These are phyloP conservation scores for Pseudeuparius sepicola DNA, from an alignment of 2,888 invertebrate genomes.

Conservation along the genomic window DNA sequence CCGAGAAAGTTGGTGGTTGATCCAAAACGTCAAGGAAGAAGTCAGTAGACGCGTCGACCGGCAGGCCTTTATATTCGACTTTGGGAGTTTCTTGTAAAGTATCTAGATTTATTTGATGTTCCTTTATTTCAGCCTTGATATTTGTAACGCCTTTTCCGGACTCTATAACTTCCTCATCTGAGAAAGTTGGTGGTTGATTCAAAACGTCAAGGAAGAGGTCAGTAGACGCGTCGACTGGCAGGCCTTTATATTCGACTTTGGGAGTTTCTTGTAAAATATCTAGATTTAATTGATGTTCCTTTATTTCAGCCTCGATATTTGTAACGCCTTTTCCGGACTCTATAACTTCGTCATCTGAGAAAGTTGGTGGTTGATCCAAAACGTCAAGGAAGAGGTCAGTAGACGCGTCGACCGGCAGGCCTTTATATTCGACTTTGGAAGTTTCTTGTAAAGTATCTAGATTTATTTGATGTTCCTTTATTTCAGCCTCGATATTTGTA, in stretches of 20 bases:
- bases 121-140: too few relatives aligned
- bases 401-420: constrained; percentile 27
- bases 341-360: constrained; percentile 25
- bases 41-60: constrained; percentile 24
- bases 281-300: too few relatives aligned
- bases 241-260: constrained; percentile 20
- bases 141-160: too few relatives aligned
- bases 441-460: too few relatives aligned
- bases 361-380: constrained; percentile 29
- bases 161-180: constrained; percentile 23
- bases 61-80: too few relatives aligned
- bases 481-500: too few relatives aligned
- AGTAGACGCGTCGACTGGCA: constrained; percentile 28
- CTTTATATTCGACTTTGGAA: constrained; percentile 20
- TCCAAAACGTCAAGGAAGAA: constrained; percentile 29
- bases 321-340: too few relatives aligned
- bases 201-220: constrained; percentile 35
- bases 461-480: too few relatives aligned
- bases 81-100: too few relatives aligned
- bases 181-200: constrained; percentile 27
- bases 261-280: too few relatives aligned
- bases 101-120: too few relatives aligned
- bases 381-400: constrained; percentile 33
- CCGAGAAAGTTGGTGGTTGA: constrained; percentile 30
- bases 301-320: too few relatives aligned